These are phyloP conservation scores for Microctonus brassicae DNA, from an alignment of 2,888 invertebrate species.

Conservation along the genomic window DNA sequence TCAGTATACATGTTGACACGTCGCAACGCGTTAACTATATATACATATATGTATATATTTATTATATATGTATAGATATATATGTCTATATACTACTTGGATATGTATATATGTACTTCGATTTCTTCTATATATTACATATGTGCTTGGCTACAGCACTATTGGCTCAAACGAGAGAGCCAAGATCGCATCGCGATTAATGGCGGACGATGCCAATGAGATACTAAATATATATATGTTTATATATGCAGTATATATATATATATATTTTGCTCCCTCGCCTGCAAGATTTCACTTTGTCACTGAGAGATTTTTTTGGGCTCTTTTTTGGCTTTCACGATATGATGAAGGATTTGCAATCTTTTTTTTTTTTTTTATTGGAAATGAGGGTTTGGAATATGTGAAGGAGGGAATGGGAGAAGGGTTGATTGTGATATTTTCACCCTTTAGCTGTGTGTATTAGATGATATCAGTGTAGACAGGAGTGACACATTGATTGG, in stretches of 20 bases:
- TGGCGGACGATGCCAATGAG: slow-evolving; percentile 48
- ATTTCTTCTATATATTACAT: too few relatives aligned
- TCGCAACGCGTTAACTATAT: slow-evolving; percentile 35
- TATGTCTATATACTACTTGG: too few relatives aligned
- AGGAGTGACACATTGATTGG: background rate
- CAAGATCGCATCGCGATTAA: slow-evolving; percentile 54
- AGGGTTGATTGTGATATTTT: too few relatives aligned
- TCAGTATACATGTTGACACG: slow-evolving; percentile 60
- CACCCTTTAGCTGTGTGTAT: background rate
- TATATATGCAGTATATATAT: background rate
- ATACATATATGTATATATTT: too few relatives aligned
- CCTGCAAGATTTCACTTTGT: background rate
- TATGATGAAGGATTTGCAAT: too few relatives aligned
- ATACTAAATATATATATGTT: background rate
- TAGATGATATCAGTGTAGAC: background rate
- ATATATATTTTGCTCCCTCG: background rate
- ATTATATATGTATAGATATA: background rate
- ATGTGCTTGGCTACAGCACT: too few relatives aligned
- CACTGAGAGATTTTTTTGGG: background rate
- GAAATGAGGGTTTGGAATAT: too few relatives aligned
- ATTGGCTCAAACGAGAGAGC: slow-evolving; percentile 31
- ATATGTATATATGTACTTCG: too few relatives aligned
- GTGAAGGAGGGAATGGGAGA: too few relatives aligned
- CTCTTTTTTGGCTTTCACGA: too few relatives aligned
- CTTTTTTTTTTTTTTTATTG: too few relatives aligned